A percentile compares a stretch with the other conserved stretches of the same genome.
phyloP scores from a whole-genome alignment of 2,113 vertebrate genomes.

The Noturus placidus region DNA sequence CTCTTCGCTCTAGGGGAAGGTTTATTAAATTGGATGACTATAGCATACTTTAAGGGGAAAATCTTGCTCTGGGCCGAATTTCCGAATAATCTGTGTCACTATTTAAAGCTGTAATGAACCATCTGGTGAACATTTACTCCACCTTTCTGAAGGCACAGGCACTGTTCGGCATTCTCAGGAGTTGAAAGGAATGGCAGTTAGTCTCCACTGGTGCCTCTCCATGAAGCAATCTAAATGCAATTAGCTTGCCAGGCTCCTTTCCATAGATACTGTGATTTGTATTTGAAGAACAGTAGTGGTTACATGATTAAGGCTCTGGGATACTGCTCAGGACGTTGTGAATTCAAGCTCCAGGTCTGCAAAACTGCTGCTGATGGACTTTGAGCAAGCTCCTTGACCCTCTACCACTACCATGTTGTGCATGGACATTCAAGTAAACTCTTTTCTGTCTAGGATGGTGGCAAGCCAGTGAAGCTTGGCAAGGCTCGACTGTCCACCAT shows the following conservation, averaged over 20 bases:
- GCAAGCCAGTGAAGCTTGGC: neutral
- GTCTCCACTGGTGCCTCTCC: neutral
- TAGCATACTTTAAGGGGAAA: neutral
- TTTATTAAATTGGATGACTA: neutral
- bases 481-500: neutral
- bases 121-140: neutral
- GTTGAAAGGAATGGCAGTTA: neutral
- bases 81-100: neutral
- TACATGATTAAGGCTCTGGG: neutral
- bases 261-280: neutral
- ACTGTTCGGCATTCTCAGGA: neutral
- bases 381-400: neutral
- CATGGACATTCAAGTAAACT: neutral
- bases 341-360: neutral
- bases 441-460: neutral
- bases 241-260: neutral
- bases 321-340: neutral
- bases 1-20: neutral
- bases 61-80: neutral
- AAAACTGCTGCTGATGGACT: neutral
- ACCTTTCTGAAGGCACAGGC: neutral
- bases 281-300: neutral
- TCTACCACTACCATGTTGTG: too few species aligned
- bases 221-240: neutral
- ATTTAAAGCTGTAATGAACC: constrained; percentile 15